Conservation (phyloP, 2,113 vertebrate genomes). For the Leiothrix lutea region DNA sequence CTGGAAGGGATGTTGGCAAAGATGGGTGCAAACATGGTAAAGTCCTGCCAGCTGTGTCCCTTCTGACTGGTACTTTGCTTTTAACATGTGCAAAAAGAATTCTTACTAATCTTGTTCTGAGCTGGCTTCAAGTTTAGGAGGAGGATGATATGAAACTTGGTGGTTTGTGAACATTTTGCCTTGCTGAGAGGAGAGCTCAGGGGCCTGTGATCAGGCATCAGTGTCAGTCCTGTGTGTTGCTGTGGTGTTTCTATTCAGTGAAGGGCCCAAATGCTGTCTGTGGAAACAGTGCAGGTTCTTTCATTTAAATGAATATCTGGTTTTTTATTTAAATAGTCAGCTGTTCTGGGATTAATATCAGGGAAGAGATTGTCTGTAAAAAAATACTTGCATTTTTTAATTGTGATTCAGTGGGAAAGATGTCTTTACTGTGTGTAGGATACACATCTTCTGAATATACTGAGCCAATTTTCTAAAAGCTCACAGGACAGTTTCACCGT, state of each 20-base stretch:
- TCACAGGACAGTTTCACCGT: background rate
- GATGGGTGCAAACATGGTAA: slow-evolving; percentile 86
- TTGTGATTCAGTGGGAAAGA: background rate
- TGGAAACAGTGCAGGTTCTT: background rate
- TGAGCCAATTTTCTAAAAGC: background rate
- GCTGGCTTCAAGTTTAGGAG: background rate
- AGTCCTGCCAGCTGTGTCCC: background rate
- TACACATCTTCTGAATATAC: background rate
- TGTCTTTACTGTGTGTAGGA: background rate
- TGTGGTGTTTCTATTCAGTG: background rate
- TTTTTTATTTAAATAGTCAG: background rate
- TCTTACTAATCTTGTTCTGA: background rate
- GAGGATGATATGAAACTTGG: background rate
- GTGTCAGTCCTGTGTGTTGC: background rate
- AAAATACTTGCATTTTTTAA: background rate
- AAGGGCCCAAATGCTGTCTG: background rate
- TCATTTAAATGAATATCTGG: background rate
- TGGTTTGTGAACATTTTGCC: background rate
- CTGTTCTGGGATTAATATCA: background rate
- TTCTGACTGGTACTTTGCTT: background rate
- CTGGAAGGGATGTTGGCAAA: slow-evolving; percentile 79
- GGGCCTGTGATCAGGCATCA: background rate
- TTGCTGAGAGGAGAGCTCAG: background rate
- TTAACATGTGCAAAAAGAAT: background rate
- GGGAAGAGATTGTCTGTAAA: background rate